A percentile compares a stretch with the other conserved stretches of the same genome.
phyloP scores from a whole-genome alignment of 2,888 invertebrate species.

The Chymomyza amoena region DNA sequence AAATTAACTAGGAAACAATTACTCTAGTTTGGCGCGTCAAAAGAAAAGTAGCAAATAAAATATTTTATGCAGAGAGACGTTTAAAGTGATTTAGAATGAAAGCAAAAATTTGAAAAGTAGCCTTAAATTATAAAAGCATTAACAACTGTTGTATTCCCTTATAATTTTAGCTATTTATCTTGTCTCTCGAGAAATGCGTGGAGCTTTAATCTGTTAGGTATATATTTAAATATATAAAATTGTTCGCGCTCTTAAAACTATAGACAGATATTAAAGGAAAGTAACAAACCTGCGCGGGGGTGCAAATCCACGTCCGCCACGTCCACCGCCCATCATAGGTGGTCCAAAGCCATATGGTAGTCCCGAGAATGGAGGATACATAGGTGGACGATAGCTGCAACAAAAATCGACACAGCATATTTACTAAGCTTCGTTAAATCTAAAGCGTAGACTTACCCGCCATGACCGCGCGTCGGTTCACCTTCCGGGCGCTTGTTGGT shows the following conservation, averaged over 20 bases:
- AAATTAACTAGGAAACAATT: not conserved
- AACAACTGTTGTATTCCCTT: not conserved
- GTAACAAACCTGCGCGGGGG: slow-evolving; percentile 57
- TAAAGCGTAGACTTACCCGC: slow-evolving; percentile 38
- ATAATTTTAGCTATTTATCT: not conserved
- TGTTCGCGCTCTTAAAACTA: not conserved
- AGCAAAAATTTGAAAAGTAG: no score
- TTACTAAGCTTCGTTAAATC: not conserved
- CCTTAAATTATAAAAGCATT: not conserved
- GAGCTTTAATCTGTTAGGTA: not conserved
- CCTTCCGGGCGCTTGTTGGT: slow-evolving; percentile 70
- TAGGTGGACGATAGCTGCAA: slow-evolving; percentile 70
- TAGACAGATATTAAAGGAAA: not conserved
- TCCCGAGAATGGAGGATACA: slow-evolving; percentile 78
- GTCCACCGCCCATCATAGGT: slow-evolving; percentile 80
- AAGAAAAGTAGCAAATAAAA: no score
- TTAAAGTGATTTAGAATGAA: no score
- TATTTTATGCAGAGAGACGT: no score
- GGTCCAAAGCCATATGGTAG: slow-evolving; percentile 80
- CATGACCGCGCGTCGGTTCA: slow-evolving; percentile 60
- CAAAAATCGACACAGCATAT: not conserved
- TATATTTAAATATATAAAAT: not conserved
- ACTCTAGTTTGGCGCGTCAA: not conserved
- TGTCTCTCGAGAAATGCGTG: not conserved
- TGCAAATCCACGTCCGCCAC: slow-evolving; percentile 78